Percentiles rank a stretch among this genome's conserved stretches.
Conservation (phyloP, 2,113 vertebrate genomes). For the Macaca fascicularis region T2T-MFA8v1.1 NC_088391.1:723501-724000, state of each 20-base stretch:
- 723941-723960: accelerated
- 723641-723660: no score
- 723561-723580: not conserved
- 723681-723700: no score
- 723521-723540: accelerated
- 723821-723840: not conserved
- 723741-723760: not conserved
- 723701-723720: not conserved
- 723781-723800: not conserved
- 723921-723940: not conserved
- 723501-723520: not conserved
- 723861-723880: not conserved
- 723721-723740: not conserved
- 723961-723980: no score
- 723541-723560: not conserved
- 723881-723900: no score
- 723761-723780: not conserved
- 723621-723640: not conserved
- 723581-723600: not conserved
- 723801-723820: not conserved
- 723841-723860: not conserved
- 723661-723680: no score
- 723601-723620: not conserved
- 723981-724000: no score
- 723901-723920: no score